Evolutionary conservation across 2,113 vertebrate genomes (phyloP), one percentile per base, ranked within the genome.

Genomic region (Geococcyx californianus): DNA sequence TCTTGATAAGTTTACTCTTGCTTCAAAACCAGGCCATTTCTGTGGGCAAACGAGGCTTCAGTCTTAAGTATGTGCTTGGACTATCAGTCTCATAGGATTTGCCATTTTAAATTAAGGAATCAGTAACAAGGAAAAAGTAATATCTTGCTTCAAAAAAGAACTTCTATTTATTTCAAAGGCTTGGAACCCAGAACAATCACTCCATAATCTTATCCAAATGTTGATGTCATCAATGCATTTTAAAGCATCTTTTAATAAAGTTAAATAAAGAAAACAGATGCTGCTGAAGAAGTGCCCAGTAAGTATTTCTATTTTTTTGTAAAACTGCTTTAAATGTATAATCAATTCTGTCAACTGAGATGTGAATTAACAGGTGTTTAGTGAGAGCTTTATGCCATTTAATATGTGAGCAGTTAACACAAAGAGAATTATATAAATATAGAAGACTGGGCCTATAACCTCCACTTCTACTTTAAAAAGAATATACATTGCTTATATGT

Each of bases 251-350:
- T 90, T 85, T 87, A 93, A 94, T 86, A 77, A 85, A 70, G 83
- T 88, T 84, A 92, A 94, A 95, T 70, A 94, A 93, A 47, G 68
- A 81, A 88, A 92, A 54, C 59, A 90, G 68, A 84, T 90, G 85
- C 52, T 88, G 79, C 42, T 93, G 73, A 93, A 88, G 44, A 86
- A 93, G 83, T 26, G 52, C 47, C 55, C 73, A 81, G 38, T 64
- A 92, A 93, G 60, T 86, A 68, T 64, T 92, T 78, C 76, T 88
- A 42, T 93, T 96, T 92, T 52, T 74, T 87, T 72, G 70, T 64
- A 89, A 86, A 86, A 49, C 47, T 78, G 60, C 28, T 94, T 90
- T 78, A 93, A 95, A 68, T 42, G 64, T 44, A 63, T 47, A 93
- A 74, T 21, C 49, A 86, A 0, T 92, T 88, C 59, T 85, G 16